Base-by-base conservation (phyloP, 2,797 vertebrate species). In the Syngnathus acus region DNA sequence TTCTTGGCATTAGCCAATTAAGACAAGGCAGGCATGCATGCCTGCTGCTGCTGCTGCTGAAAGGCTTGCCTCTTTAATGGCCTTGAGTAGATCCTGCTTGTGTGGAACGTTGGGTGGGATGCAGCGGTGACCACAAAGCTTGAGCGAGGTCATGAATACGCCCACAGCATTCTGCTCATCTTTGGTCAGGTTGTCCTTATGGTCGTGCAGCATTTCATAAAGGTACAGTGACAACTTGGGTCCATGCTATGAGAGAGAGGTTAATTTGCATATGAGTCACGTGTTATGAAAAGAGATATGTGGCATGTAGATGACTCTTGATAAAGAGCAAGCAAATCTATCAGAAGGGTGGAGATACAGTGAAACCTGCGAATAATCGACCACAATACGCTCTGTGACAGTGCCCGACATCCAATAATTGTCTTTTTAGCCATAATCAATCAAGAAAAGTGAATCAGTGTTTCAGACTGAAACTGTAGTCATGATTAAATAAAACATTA, bases 191-290 rank as follows among this genome's bases (percentile, higher is more conserved):
- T 87, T 82, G 67, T 94, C 92, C 4, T 86, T 91, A 86, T 98
- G 94, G 77, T 92, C 91, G 19, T 94, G 92, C 65, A 97, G 86
- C 89, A 99, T 84, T 73, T 98, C 95, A 38, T 94, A 94, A 63
- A 98, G 90, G 80, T 96, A 98, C 2, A 99, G 88, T 4, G 90
- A 93, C 85, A 99, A 78, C 82, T 98, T 98, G 53, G 95, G 93
- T 39, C 97, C 97, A 39, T 98, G 96, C 97, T 99, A 78, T 68
- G 48, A 14, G 59, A 66, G 3, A 65, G 17, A 55, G 47, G 1
- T 66, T 13, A 54, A 45, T 70, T 32, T 59, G 57, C 60, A 71
- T 40, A 40, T 16, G 1, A 59, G 37, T 19, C 65, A 69, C 37
- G 53, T 60, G 6, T n/a, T 32, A 32, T 32, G 32, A 32, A 32